phyloP scores from a whole-genome alignment of 2,888 invertebrate species.

The Drosophila melanocephala region DNA sequence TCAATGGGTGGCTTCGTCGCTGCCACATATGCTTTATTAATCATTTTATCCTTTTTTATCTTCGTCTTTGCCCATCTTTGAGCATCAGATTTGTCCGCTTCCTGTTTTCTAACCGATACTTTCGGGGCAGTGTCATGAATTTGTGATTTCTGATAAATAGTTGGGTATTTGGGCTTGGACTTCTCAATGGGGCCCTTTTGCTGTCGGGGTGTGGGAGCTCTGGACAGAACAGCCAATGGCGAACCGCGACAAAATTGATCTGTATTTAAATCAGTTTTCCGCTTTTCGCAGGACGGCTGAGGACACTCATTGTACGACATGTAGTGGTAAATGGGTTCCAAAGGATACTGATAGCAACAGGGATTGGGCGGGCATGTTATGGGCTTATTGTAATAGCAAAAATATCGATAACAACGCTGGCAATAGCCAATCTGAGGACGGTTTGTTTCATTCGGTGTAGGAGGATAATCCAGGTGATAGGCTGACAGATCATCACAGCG shows the following conservation, averaged over 20 bases:
- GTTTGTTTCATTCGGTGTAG: not conserved
- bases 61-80: not conserved
- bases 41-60: not conserved
- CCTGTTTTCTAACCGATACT: slow-evolving; percentile 2
- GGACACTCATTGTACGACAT: not conserved
- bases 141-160: not conserved
- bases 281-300: not conserved
- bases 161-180: not conserved
- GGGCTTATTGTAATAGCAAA: not conserved
- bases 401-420: not conserved
- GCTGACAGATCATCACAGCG: not conserved
- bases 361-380: not conserved
- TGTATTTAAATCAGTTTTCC: slow-evolving; percentile 46
- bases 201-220: not conserved
- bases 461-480: slow-evolving; percentile 30
- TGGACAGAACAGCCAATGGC: not conserved
- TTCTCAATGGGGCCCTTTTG: not conserved
- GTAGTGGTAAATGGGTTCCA: not conserved
- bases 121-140: not conserved
- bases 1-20: not conserved
- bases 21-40: not conserved
- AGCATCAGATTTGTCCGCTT: not conserved
- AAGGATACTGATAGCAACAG: too few species aligned
- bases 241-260: slow-evolving; percentile 6
- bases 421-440: not conserved